phyloP scores from a whole-genome alignment of 2,888 invertebrate species.

The Eupithecia pulchellata region DNA sequence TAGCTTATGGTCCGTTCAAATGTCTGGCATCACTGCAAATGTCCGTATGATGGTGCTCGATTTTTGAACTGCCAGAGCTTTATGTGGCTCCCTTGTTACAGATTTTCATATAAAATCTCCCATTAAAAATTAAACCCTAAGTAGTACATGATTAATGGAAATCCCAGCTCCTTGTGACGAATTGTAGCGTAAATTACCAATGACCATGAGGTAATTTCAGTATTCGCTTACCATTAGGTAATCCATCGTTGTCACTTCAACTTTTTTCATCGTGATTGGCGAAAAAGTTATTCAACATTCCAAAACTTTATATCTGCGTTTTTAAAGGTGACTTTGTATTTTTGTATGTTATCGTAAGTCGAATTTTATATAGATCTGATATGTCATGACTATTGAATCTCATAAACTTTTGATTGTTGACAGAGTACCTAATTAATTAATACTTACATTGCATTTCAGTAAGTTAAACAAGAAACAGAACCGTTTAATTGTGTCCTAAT shows the following conservation, averaged over 20 bases:
- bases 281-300: not conserved
- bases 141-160: too few species aligned
- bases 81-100: not conserved
- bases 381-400: slow-evolving; percentile 15
- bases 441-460: not conserved
- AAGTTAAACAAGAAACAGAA: not conserved
- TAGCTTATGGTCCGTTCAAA: not conserved
- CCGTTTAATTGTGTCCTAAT: not conserved
- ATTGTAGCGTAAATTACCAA: too few species aligned
- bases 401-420: not conserved
- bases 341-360: not conserved
- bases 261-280: not conserved
- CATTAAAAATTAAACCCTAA: too few species aligned
- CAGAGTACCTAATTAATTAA: not conserved
- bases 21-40: not conserved
- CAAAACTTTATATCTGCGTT: not conserved
- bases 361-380: slow-evolving; percentile 7
- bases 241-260: not conserved
- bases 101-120: not conserved
- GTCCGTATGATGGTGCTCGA: not conserved
- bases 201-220: not conserved
- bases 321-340: not conserved
- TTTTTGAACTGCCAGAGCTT: not conserved
- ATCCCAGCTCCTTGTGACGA: too few species aligned
- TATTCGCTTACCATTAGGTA: not conserved